Evolutionary conservation across 2,888 invertebrate species (phyloP).

Genomic region (Clostera curtula): DNA sequence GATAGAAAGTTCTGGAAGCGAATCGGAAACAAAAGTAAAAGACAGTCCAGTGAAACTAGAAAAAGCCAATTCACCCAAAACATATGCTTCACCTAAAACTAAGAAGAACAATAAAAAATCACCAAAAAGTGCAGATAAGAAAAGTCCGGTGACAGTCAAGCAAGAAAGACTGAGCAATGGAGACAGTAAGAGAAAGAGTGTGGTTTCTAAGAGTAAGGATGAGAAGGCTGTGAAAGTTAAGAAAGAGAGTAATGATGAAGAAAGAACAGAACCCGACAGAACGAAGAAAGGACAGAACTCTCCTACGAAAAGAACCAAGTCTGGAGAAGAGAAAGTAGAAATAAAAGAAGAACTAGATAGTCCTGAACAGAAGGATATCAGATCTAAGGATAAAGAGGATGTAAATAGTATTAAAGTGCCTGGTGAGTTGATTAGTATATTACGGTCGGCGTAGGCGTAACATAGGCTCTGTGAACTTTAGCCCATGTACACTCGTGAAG

Average conservation of each 20-base stretch:
- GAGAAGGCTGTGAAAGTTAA: background rate
- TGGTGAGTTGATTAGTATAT: slow-evolving; percentile 25
- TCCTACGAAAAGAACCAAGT: too few relatives aligned
- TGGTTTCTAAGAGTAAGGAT: background rate
- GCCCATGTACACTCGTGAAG: too few relatives aligned
- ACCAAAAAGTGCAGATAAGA: slow-evolving; percentile 1
- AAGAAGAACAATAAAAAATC: slow-evolving; percentile 21
- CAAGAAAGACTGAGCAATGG: slow-evolving; percentile 5
- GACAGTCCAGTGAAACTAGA: slow-evolving; percentile 30
- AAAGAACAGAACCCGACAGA: slow-evolving; percentile 4
- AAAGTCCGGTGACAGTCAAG: slow-evolving; percentile 6
- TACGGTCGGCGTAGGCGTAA: background rate
- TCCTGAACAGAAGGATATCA: slow-evolving; percentile 12
- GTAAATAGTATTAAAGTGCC: slow-evolving; percentile 20
- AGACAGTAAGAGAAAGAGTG: background rate
- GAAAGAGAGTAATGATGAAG: too few relatives aligned
- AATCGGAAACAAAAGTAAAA: slow-evolving; percentile 26
- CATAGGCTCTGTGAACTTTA: background rate
- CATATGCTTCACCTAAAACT: slow-evolving; percentile 44
- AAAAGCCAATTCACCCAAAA: slow-evolving; percentile 33
- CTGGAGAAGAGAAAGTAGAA: too few relatives aligned
- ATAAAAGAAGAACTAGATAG: too few relatives aligned
- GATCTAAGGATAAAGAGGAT: slow-evolving; percentile 17
- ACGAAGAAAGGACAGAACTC: slow-evolving; percentile 6
- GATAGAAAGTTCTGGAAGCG: slow-evolving; percentile 58